Conservation (phyloP, 2,113 vertebrate species). For the Myiopsitta monachus region DNA sequence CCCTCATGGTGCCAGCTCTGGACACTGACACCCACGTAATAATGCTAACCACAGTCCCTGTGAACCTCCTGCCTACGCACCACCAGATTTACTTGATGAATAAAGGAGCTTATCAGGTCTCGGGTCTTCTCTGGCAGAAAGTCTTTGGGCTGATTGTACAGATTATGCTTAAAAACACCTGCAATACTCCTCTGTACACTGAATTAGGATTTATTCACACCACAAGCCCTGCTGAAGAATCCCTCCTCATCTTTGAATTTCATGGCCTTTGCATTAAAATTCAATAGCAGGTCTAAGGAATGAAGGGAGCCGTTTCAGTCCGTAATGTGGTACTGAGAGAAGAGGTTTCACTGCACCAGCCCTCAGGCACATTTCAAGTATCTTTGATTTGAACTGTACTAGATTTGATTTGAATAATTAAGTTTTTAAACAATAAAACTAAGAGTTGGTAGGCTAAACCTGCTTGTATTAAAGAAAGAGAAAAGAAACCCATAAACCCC, state of each 20-base stretch:
- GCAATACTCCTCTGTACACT: neutral
- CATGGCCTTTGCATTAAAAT: neutral
- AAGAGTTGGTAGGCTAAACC: neutral
- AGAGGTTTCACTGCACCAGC: neutral
- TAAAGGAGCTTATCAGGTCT: neutral
- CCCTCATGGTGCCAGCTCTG: neutral
- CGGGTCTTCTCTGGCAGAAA: neutral
- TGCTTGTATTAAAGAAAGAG: neutral
- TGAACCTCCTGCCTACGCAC: neutral
- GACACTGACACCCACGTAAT: neutral
- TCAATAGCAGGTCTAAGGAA: neutral
- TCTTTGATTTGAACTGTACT: neutral
- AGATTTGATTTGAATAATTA: neutral
- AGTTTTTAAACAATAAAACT: neutral
- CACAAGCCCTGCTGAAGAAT: neutral
- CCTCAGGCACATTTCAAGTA: neutral
- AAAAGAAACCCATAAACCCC: neutral
- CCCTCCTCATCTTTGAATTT: neutral
- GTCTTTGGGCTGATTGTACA: neutral
- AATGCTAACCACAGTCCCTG: fast-evolving
- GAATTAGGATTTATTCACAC: neutral
- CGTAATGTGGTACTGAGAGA: no score
- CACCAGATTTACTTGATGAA: neutral
- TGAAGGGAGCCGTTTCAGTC: neutral
- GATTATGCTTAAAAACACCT: neutral